phyloP scores from a whole-genome alignment of 1,140 invertebrate genomes.

The Anagrus nilaparvatae region DNA sequence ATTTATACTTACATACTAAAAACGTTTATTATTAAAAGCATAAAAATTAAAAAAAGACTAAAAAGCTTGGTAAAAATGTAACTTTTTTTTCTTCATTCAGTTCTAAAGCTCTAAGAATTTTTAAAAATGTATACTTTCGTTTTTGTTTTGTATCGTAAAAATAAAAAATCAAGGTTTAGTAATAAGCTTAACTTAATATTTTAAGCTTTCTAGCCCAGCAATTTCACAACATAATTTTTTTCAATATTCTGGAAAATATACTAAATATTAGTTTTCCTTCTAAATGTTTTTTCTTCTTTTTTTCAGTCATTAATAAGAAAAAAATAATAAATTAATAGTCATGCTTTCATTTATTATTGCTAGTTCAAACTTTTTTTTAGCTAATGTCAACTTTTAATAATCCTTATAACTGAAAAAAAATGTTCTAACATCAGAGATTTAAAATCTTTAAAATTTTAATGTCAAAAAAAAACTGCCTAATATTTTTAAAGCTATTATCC shows the following conservation, averaged over 20 bases:
- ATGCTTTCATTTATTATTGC: too few relatives aligned
- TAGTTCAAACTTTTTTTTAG: too few relatives aligned
- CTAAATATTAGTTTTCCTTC: conserved; percentile 5
- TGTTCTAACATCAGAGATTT: conserved; percentile 1
- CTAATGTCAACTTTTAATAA: conserved; percentile 6
- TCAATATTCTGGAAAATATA: conserved; percentile 34
- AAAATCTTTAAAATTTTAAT: conserved; percentile 4
- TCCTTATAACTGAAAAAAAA: conserved; percentile 11
- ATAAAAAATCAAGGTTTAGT: not conserved
- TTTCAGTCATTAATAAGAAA: conserved; percentile 7
- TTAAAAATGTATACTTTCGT: not conserved
- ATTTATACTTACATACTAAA: conserved; percentile 17
- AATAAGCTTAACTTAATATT: not conserved
- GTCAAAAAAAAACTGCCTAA: conserved; percentile 6
- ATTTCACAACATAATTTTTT: conserved; percentile 5
- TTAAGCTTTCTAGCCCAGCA: not conserved
- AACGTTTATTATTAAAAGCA: conserved; percentile 22
- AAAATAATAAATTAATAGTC: conserved; percentile 5
- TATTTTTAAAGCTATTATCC: conserved; percentile 3
- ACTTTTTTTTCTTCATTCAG: not conserved
- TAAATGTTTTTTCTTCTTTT: conserved; percentile 1
- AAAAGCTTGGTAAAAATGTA: conserved; percentile 5
- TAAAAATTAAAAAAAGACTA: conserved; percentile 23
- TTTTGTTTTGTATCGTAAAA: not conserved
- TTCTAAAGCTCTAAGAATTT: not conserved